Evolutionary conservation across 2,888 invertebrate species (phyloP).

Genomic region (Cotesia congregata): DNA sequence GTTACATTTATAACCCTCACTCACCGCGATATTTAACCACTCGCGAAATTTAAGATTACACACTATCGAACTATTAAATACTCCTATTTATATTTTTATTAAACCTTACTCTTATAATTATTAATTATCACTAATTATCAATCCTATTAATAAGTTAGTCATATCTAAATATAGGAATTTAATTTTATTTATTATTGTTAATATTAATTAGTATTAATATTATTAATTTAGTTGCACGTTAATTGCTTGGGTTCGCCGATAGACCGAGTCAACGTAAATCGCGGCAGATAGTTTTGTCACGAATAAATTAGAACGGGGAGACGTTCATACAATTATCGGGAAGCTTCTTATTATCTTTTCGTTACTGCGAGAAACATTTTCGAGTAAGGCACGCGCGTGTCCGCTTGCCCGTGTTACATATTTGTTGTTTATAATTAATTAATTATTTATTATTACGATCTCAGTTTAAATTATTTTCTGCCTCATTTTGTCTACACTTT

Average conservation of each 20-base stretch:
- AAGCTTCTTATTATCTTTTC: constrained; percentile 34
- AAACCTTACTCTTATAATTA: constrained; percentile 28
- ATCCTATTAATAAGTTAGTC: constrained; percentile 28
- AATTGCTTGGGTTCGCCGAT: constrained; percentile 33
- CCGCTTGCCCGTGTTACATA: constrained; percentile 32
- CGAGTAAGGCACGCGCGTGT: constrained; percentile 48
- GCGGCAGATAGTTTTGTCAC: constrained; percentile 9
- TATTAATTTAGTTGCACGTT: constrained; percentile 27
- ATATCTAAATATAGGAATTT: constrained; percentile 47
- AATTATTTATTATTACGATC: constrained; percentile 34
- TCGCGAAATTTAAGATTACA: constrained; percentile 34
- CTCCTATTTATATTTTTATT: constrained; percentile 39
- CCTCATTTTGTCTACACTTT: not conserved
- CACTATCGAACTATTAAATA: constrained; percentile 48
- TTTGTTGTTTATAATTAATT: constrained; percentile 32
- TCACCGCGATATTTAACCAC: constrained; percentile 38
- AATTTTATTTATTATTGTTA: constrained; percentile 18
- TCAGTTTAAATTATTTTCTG: constrained; percentile 17
- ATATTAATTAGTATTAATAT: not conserved
- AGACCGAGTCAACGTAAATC: constrained; percentile 12
- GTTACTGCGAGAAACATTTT: constrained; percentile 26
- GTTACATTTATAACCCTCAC: constrained; percentile 5
- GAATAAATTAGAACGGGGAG: not conserved
- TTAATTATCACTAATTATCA: not conserved
- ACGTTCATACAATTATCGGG: not conserved